These are phyloP conservation scores for Globodera ellingtonae DNA, from an alignment of 1,140 invertebrate genomes.

Conservation along the genomic window DNA sequence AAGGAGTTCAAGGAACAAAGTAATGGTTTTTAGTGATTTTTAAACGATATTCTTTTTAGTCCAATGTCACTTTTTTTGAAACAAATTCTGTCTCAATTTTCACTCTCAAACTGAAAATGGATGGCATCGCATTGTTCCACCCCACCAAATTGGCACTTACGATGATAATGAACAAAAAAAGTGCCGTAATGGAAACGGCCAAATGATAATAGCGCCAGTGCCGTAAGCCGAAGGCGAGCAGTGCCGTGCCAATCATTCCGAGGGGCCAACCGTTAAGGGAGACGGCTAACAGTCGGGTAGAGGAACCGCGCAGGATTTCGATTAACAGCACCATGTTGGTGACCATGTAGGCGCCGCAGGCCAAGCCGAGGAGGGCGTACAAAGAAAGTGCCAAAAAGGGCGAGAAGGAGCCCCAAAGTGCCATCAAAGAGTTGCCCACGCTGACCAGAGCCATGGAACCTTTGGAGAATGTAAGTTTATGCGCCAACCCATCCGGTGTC, in stretches of 20 bases:
- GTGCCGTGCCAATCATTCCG: slow-evolving; percentile 56
- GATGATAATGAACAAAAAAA: slow-evolving; percentile 38
- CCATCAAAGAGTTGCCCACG: slow-evolving; percentile 44
- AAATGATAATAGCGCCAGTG: slow-evolving; percentile 53
- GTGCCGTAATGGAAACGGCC: slow-evolving; percentile 32
- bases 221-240: slow-evolving; percentile 40
- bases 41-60: no score
- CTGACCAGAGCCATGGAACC: slow-evolving; percentile 47
- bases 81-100: no score
- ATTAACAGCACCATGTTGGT: slow-evolving; percentile 60
- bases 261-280: slow-evolving; percentile 63
- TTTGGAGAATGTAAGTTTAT: slow-evolving; percentile 1
- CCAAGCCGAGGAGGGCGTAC: slow-evolving; percentile 49
- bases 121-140: neutral
- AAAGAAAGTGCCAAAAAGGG: slow-evolving; percentile 27
- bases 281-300: slow-evolving; percentile 57
- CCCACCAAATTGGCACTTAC: slow-evolving; percentile 20
- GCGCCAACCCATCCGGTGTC: no score
- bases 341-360: slow-evolving; percentile 51
- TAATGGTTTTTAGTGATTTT: no score
- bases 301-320: slow-evolving; percentile 47
- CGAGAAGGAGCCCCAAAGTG: slow-evolving; percentile 13
- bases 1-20: no score
- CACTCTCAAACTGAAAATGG: neutral
- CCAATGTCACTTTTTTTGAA: no score